A percentile compares a stretch with the other conserved stretches of the same genome.
Evolutionary conservation across 2,888 invertebrate genomes (phyloP).

Genomic region (Sylvicola fuscatus): DNA sequence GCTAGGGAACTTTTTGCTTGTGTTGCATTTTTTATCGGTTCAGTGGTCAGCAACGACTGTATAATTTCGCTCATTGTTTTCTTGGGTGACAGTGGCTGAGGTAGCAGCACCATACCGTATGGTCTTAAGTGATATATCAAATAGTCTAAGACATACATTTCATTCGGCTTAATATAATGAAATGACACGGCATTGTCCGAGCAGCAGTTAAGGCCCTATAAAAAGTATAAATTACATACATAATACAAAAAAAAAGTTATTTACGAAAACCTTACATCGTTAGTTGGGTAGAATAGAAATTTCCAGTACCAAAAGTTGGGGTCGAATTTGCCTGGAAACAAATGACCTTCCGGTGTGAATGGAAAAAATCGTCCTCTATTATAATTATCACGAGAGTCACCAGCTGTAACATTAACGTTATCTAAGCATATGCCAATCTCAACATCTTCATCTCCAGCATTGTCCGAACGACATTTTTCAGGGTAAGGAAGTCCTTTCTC

Average conservation of each 20-base stretch:
- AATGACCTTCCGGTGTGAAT: slow-evolving; percentile 78
- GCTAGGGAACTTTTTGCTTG: too few relatives aligned
- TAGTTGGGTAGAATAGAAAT: slow-evolving; percentile 79
- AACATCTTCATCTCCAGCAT: slow-evolving; percentile 20
- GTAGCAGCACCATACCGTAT: slow-evolving; percentile 31
- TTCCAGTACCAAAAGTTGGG: slow-evolving; percentile 82
- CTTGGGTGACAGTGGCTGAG: slow-evolving; percentile 10
- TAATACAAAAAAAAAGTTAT: neutral
- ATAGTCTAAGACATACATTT: slow-evolving; percentile 90
- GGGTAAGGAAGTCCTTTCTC: slow-evolving; percentile 47
- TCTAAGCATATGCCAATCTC: slow-evolving; percentile 61
- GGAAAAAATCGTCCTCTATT: slow-evolving; percentile 85
- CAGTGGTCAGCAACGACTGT: too few relatives aligned
- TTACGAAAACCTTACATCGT: too few relatives aligned
- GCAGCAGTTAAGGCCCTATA: slow-evolving; percentile 77
- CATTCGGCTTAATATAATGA: slow-evolving; percentile 79
- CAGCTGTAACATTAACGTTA: slow-evolving; percentile 65
- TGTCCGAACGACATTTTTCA: slow-evolving; percentile 27
- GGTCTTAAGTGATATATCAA: slow-evolving; percentile 77
- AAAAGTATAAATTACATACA: slow-evolving; percentile 1
- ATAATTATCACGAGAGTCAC: slow-evolving; percentile 66
- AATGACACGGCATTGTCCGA: slow-evolving; percentile 91
- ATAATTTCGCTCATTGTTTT: slow-evolving; percentile 3
- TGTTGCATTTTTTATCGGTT: too few relatives aligned
- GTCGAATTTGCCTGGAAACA: slow-evolving; percentile 69